Conservation (phyloP, 2,797 vertebrate genomes). For the Siniperca obscura region DNA sequence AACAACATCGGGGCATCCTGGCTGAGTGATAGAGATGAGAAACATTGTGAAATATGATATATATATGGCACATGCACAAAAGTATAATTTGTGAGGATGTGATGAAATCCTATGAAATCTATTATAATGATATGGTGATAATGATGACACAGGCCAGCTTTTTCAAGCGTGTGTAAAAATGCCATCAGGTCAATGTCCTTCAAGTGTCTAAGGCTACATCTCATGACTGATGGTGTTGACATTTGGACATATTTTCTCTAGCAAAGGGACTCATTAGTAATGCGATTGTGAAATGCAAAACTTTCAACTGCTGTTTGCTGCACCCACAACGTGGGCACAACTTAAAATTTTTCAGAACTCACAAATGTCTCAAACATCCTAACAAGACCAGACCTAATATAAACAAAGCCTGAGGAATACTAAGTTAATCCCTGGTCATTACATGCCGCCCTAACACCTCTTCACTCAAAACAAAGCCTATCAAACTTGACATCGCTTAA, state of each 20-base stretch:
- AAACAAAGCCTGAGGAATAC: constrained; percentile 58
- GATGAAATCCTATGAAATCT: constrained; percentile 68
- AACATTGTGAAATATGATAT: constrained; percentile 50
- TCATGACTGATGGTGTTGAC: constrained; percentile 44
- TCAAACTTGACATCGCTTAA: constrained; percentile 58
- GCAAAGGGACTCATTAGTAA: constrained; percentile 37
- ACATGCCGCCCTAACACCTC: constrained; percentile 50
- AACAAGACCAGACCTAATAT: constrained; percentile 40
- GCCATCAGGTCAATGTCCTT: constrained; percentile 42
- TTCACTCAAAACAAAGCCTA: constrained; percentile 56
- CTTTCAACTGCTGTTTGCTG: constrained; percentile 3
- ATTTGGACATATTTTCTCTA: constrained; percentile 47
- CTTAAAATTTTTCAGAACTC: constrained; percentile 28
- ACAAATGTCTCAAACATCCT: constrained; percentile 26
- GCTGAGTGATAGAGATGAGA: constrained; percentile 44
- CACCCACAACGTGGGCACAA: constrained; percentile 18
- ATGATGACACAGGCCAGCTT: constrained; percentile 2
- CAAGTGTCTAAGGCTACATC: constrained; percentile 25
- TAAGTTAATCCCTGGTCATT: constrained; percentile 50
- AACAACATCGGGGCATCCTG: constrained; percentile 32
- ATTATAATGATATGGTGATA: constrained; percentile 15
- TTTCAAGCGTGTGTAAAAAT: constrained; percentile 39
- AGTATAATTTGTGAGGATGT: constrained; percentile 44
- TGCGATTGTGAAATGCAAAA: constrained; percentile 6
- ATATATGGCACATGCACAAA: constrained; percentile 48